Percentiles rank a stretch among this genome's conserved stretches.
phyloP scores from a whole-genome alignment of 1,140 invertebrate species.

The Phortica variegata region DNA sequence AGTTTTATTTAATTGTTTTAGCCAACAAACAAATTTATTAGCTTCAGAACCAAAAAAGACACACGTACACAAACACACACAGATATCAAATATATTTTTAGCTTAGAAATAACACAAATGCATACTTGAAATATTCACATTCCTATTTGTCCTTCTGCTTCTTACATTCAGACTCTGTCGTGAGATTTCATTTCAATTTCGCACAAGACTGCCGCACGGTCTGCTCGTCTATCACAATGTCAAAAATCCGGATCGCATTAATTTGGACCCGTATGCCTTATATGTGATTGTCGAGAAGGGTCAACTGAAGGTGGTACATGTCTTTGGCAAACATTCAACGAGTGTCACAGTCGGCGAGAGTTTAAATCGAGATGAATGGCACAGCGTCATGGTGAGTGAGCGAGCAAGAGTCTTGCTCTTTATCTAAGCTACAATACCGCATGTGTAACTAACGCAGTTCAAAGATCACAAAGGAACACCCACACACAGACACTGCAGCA shows the following conservation, averaged over 20 bases:
- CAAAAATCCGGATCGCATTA: constrained; percentile 74
- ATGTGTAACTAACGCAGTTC: not conserved
- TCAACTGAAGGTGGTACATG: constrained; percentile 85
- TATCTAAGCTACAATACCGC: not conserved
- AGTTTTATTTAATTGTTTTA: too few species aligned
- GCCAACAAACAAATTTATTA: too few species aligned
- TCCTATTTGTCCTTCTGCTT: constrained; percentile 1
- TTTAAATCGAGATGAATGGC: constrained; percentile 86
- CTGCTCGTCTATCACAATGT: constrained; percentile 86
- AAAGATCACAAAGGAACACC: not conserved
- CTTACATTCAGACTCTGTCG: constrained; percentile 70
- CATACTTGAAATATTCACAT: not conserved
- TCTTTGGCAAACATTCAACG: constrained; percentile 81
- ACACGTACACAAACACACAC: constrained; percentile 9
- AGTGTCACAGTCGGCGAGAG: constrained; percentile 85
- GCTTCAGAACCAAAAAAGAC: not conserved
- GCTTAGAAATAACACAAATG: constrained; percentile 11
- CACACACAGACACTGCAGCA: not conserved
- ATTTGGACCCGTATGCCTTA: constrained; percentile 77
- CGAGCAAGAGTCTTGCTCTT: not conserved
- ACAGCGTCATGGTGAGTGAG: constrained; percentile 70
- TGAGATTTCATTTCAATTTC: constrained; percentile 85
- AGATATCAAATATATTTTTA: constrained; percentile 38
- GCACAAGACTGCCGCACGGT: constrained; percentile 81
- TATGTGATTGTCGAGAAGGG: constrained; percentile 89